Percentiles rank a stretch among this genome's conserved stretches.
Conservation (phyloP, 2,888 invertebrate genomes). For the Sycophila texana region DNA sequence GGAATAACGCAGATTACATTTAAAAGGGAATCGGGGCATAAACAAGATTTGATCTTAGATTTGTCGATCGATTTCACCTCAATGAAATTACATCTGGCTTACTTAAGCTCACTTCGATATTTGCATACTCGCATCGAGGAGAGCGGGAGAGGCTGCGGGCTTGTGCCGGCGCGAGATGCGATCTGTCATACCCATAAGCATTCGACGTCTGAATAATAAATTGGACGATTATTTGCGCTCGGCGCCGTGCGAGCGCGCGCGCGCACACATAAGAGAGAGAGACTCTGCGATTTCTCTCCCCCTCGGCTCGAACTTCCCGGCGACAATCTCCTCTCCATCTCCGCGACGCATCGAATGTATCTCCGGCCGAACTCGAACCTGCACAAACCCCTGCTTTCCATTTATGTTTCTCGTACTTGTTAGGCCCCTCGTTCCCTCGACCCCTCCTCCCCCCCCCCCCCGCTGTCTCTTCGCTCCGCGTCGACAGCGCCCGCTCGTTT, state of each 20-base stretch:
- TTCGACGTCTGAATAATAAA: constrained; percentile 45
- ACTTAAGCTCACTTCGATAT: constrained; percentile 3
- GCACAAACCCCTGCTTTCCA: constrained; percentile 8
- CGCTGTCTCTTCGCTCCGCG: constrained; percentile 8
- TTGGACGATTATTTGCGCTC: constrained; percentile 20
- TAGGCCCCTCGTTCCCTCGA: constrained; percentile 29
- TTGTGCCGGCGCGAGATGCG: constrained; percentile 21
- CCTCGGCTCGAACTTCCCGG: neutral
- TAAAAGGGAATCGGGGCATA: neutral
- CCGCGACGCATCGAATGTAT: neutral
- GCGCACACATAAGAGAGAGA: neutral
- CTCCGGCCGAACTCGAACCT: neutral
- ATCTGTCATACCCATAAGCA: neutral
- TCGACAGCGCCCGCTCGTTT: constrained; percentile 22
- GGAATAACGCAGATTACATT: neutral
- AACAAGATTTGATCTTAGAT: neutral
- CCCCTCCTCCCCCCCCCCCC: neutral
- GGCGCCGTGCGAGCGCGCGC: neutral
- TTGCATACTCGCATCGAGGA: neutral
- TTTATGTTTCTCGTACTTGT: constrained; percentile 30
- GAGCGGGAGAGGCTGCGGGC: neutral
- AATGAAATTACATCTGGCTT: constrained; percentile 4
- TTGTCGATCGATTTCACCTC: constrained; percentile 7
- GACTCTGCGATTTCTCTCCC: constrained; percentile 10
- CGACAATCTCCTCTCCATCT: neutral